phyloP scores from a whole-genome alignment of 2,888 invertebrate genomes.

The Acleris emargana region DNA sequence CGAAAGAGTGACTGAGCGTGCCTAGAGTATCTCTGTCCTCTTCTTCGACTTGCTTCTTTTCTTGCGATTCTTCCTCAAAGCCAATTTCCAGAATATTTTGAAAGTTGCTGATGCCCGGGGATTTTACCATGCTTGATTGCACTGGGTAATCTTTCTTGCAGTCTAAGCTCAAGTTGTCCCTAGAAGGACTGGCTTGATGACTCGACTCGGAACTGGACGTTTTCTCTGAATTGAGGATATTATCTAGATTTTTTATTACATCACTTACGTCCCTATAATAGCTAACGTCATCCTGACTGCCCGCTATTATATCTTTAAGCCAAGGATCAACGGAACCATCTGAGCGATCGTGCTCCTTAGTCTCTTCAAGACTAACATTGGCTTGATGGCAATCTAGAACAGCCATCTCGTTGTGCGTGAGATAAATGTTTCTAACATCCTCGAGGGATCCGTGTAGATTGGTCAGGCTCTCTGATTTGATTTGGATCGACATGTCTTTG shows the following conservation, averaged over 20 bases:
- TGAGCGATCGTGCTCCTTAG: conserved; percentile 64
- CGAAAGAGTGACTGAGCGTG: conserved; percentile 75
- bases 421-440: conserved; percentile 79
- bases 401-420: conserved; percentile 73
- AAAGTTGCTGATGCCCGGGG: conserved; percentile 76
- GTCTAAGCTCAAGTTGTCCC: conserved; percentile 76
- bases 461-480: conserved; percentile 82
- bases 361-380: conserved; percentile 60
- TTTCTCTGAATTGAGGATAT: conserved; percentile 85
- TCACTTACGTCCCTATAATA: conserved; percentile 85
- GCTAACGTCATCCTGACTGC: conserved; percentile 84
- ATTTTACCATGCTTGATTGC: conserved; percentile 75
- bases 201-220: conserved; percentile 84
- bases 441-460: conserved; percentile 89
- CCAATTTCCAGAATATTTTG: conserved; percentile 69
- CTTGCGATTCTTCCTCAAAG: conserved; percentile 53
- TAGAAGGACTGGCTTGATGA: conserved; percentile 80
- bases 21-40: conserved; percentile 71
- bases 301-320: conserved; percentile 84
- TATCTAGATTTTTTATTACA: conserved; percentile 86
- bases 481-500: conserved; percentile 67
- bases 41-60: conserved; percentile 60
- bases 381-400: conserved; percentile 73
- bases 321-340: conserved; percentile 83
- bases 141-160: conserved; percentile 74